Conservation (phyloP, 2,888 invertebrate species). For the Brachyopa scutellaris region DNA sequence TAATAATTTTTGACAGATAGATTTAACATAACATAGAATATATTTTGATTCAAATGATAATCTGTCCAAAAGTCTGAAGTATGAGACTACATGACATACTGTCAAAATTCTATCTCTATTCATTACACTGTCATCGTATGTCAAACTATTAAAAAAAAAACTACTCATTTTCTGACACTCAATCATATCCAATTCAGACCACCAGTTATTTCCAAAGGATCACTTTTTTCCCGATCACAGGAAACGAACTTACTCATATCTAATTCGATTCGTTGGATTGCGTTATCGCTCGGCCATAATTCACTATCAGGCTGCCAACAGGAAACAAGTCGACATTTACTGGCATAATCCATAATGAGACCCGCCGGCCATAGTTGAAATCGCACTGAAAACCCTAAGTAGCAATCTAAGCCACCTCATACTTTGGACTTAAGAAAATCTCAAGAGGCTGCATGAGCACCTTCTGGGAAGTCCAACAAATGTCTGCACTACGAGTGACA, state of each 20-base stretch:
- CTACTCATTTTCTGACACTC: too few relatives aligned
- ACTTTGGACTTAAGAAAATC: background rate
- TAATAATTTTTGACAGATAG: too few relatives aligned
- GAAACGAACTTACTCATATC: too few relatives aligned
- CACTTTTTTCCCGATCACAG: too few relatives aligned
- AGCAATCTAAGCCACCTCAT: background rate
- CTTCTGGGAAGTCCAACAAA: conserved; percentile 12
- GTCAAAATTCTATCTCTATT: conserved; percentile 1
- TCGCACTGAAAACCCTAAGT: conserved; percentile 9
- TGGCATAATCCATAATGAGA: background rate
- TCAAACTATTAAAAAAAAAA: background rate
- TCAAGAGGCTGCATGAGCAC: background rate
- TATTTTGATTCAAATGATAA: background rate
- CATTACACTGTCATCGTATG: conserved; percentile 4
- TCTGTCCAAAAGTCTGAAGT: background rate
- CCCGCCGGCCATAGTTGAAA: background rate
- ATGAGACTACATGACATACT: background rate
- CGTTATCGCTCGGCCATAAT: background rate
- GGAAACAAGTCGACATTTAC: background rate
- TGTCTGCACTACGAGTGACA: background rate
- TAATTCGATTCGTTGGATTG: too few relatives aligned
- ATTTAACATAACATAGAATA: too few relatives aligned
- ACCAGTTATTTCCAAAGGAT: background rate
- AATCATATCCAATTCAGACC: background rate
- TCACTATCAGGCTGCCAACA: conserved; percentile 41